A percentile compares a stretch with the other conserved stretches of the same genome.
Conservation (phyloP, 2,888 invertebrate species). For the Periphyllus acericola region DNA sequence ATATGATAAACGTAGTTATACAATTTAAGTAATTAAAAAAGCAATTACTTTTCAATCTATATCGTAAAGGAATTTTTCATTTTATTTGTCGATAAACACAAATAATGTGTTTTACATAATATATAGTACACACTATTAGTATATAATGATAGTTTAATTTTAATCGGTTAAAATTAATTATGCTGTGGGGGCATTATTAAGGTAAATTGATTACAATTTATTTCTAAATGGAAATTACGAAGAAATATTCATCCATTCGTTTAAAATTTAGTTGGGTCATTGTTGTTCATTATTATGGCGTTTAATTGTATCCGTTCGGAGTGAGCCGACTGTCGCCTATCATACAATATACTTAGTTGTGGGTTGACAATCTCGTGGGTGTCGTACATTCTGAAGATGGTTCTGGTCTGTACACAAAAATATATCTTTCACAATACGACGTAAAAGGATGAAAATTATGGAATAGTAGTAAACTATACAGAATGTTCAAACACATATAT, state of each 20-base stretch:
- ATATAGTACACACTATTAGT: background rate
- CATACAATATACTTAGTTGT: constrained; percentile 14
- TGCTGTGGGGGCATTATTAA: background rate
- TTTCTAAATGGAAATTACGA: constrained; percentile 15
- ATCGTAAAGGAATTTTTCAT: too few relatives aligned
- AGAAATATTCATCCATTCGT: constrained; percentile 34
- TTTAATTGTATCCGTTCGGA: constrained; percentile 21
- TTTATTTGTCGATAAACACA: too few relatives aligned
- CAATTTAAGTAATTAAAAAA: too few relatives aligned
- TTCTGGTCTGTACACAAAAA: constrained; percentile 20
- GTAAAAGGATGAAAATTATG: constrained; percentile 30
- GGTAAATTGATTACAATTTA: constrained; percentile 36
- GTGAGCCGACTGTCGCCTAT: background rate
- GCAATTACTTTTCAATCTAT: too few relatives aligned
- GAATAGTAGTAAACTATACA: constrained; percentile 10
- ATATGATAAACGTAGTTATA: too few relatives aligned
- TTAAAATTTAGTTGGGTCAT: constrained; percentile 23
- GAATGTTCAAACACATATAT: background rate
- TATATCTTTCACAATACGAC: background rate
- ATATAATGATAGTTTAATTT: background rate
- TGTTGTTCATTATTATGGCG: constrained; percentile 33
- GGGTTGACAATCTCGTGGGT: constrained; percentile 53
- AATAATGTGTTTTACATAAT: background rate
- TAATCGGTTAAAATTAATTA: constrained; percentile 1
- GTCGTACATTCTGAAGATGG: constrained; percentile 30